Evolutionary conservation across 92 coral and sea anemone genomes (phyloP).

Genomic region (Pocillopora grandis): DNA sequence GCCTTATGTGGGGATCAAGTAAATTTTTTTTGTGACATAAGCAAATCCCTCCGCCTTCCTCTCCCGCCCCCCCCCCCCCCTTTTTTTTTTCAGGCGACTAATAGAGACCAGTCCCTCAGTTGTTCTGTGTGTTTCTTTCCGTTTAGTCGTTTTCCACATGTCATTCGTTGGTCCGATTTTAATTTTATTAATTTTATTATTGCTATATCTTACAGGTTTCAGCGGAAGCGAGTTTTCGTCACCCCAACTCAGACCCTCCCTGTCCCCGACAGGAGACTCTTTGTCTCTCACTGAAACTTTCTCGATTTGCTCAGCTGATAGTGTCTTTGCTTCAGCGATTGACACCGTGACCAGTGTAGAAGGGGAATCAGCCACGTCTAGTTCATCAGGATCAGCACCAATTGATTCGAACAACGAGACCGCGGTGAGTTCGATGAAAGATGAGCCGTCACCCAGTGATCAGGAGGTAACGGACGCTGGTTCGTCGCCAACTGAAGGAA

Average conservation of each 20-base stretch:
- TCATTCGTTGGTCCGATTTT: neutral
- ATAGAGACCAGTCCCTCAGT: no score
- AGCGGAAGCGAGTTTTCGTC: constrained; percentile 28
- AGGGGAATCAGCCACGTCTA: neutral
- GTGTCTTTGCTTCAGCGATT: constrained; percentile 24
- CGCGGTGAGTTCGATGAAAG: neutral
- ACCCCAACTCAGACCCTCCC: neutral
- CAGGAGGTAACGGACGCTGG: neutral
- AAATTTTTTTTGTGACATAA: no score
- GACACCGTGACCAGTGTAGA: neutral
- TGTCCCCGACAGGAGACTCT: neutral
- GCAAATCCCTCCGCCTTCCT: no score
- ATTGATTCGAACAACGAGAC: neutral
- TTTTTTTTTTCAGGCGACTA: no score
- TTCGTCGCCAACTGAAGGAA: neutral
- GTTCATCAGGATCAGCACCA: constrained; percentile 3
- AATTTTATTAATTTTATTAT: neutral
- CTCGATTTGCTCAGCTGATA: constrained; percentile 29
- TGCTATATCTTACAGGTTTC: neutral
- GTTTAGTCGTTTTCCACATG: neutral
- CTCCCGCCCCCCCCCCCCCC: no score
- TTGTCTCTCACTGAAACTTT: constrained; percentile 10
- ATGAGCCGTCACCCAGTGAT: constrained; percentile 2
- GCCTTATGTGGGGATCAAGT: no score
- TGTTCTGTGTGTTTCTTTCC: neutral